Evolutionary conservation across 2,113 vertebrate species (phyloP).

Genomic region (Antechinus flavipes): DNA sequence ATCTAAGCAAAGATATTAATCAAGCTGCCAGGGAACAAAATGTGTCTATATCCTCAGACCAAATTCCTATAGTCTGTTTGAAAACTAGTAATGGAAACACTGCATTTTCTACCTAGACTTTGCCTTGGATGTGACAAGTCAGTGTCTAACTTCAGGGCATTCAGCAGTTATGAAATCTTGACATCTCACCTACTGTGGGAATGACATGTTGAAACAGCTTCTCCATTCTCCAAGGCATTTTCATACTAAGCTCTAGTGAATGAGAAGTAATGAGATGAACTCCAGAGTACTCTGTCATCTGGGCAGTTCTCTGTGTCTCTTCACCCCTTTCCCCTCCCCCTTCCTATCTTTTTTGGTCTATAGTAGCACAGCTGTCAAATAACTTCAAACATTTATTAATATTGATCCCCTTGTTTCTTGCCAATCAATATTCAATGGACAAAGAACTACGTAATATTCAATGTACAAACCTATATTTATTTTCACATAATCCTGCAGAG

Average conservation of each 20-base stretch:
- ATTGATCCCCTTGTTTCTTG: slow-evolving; percentile 56
- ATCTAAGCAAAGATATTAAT: slow-evolving; percentile 48
- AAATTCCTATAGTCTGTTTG: not conserved
- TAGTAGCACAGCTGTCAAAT: slow-evolving; percentile 33
- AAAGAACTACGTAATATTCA: slow-evolving; percentile 60
- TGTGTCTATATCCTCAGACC: not conserved
- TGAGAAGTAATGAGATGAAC: slow-evolving; percentile 36
- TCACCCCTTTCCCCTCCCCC: not conserved
- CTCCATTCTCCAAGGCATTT: slow-evolving; percentile 40
- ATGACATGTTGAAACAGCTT: slow-evolving; percentile 25
- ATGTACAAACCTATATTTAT: slow-evolving; percentile 50
- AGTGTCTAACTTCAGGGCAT: slow-evolving; percentile 8
- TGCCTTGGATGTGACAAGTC: slow-evolving; percentile 43
- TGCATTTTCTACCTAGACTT: slow-evolving; percentile 17
- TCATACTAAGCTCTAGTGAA: slow-evolving; percentile 42
- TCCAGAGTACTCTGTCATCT: not conserved
- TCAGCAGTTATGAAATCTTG: slow-evolving; percentile 25
- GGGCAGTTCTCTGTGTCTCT: not conserved
- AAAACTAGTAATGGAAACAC: not conserved
- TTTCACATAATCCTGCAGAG: slow-evolving; percentile 58
- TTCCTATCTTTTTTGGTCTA: not conserved
- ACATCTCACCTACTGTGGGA: not conserved
- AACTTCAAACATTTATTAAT: slow-evolving; percentile 71
- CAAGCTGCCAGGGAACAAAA: slow-evolving; percentile 55
- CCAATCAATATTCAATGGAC: slow-evolving; percentile 62